Percentiles rank a stretch among this genome's conserved stretches.
Conservation (phyloP, 2,888 invertebrate species). For the Amaurobius ferox region DNA sequence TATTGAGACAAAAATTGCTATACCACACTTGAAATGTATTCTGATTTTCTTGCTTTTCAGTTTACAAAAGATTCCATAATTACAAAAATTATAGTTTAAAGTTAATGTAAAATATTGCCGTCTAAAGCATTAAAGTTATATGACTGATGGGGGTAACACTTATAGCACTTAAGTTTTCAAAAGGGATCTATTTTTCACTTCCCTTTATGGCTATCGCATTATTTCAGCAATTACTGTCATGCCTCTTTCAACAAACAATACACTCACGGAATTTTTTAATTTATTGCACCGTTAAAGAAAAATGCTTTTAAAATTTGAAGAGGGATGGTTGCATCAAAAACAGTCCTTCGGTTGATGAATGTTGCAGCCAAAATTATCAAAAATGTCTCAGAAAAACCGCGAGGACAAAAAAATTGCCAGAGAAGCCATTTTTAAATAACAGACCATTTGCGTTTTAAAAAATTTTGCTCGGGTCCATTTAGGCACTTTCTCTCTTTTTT, state of each 20-base stretch:
- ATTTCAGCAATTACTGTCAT: neutral
- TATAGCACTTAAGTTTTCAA: neutral
- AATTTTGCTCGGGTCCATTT: constrained; percentile 5
- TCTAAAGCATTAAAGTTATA: no score
- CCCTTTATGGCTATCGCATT: neutral
- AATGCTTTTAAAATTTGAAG: neutral
- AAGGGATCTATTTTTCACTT: neutral
- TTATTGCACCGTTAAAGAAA: neutral
- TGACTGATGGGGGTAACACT: neutral
- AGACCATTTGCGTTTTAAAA: constrained; percentile 5
- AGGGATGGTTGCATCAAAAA: neutral
- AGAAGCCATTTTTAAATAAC: neutral
- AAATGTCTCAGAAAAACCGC: neutral
- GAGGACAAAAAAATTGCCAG: neutral
- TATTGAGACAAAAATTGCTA: no score
- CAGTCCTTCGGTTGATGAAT: neutral
- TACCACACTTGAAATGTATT: no score
- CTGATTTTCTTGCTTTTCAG: no score
- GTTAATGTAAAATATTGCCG: no score
- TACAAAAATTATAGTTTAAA: no score
- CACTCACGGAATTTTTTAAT: neutral
- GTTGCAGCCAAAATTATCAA: neutral
- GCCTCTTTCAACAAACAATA: no score
- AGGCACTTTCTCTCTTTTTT: constrained; percentile 22
- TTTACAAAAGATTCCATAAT: no score